phyloP scores from a whole-genome alignment of 2,888 invertebrate species.

The Drosophila multiciliata region DNA sequence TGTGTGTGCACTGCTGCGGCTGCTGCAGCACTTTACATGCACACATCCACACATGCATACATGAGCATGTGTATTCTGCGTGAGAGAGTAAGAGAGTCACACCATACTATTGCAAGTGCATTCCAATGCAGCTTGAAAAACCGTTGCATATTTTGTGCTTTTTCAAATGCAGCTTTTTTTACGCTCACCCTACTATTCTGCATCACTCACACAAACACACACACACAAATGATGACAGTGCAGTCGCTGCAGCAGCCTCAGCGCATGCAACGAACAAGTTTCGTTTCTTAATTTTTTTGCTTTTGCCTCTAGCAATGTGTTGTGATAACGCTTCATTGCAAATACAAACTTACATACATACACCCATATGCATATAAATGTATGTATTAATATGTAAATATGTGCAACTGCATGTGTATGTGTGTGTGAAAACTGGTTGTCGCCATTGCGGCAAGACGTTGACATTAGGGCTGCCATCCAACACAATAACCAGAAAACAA shows the following conservation, averaged over 20 bases:
- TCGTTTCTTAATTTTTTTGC: constrained; percentile 17
- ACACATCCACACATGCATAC: not conserved
- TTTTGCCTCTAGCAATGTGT: constrained; percentile 44
- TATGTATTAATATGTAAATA: not conserved
- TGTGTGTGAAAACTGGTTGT: constrained; percentile 57
- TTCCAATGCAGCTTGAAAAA: constrained; percentile 58
- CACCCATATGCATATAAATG: constrained; percentile 1
- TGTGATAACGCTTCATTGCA: constrained; percentile 55
- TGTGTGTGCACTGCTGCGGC: constrained; percentile 30
- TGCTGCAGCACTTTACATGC: constrained; percentile 6
- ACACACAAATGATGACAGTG: constrained; percentile 6
- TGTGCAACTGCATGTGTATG: constrained; percentile 3
- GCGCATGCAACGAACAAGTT: constrained; percentile 44
- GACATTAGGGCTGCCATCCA: constrained; percentile 61
- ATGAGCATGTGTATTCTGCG: not conserved
- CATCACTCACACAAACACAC: constrained; percentile 27
- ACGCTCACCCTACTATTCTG: constrained; percentile 17
- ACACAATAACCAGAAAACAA: constrained; percentile 27
- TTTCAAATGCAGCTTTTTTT: constrained; percentile 41
- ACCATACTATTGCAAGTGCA: constrained; percentile 43
- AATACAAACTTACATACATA: constrained; percentile 14
- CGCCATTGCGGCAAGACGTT: constrained; percentile 47
- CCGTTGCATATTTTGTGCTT: constrained; percentile 59
- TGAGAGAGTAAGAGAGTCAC: constrained; percentile 27
- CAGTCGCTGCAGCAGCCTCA: constrained; percentile 23